These are phyloP conservation scores for Scopus umbretta DNA, from an alignment of 2,113 vertebrate species.

Conservation along the genomic window DNA sequence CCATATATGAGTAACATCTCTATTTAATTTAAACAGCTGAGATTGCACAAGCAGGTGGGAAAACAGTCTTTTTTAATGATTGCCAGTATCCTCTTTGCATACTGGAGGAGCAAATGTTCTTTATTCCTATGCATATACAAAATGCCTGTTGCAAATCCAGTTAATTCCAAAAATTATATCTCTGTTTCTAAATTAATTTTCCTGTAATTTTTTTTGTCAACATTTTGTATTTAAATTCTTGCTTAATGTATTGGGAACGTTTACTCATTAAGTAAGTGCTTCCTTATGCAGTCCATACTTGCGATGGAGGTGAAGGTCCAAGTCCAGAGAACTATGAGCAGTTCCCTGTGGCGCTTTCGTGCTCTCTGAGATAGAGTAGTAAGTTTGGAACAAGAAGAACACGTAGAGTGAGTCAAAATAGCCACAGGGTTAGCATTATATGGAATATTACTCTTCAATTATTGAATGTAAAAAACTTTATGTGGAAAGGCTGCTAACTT, in stretches of 20 bases:
- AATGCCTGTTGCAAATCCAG: neutral
- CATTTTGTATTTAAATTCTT: neutral
- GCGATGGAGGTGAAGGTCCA: too few species aligned
- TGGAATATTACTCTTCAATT: neutral
- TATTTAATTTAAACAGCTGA: neutral
- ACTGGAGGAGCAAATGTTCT: neutral
- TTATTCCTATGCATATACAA: accelerated
- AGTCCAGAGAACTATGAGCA: neutral
- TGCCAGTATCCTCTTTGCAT: neutral
- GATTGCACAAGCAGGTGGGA: neutral
- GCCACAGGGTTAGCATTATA: neutral
- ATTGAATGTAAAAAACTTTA: neutral
- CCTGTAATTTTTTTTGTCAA: neutral
- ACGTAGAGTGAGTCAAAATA: neutral
- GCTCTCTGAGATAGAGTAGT: neutral
- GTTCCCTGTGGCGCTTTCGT: neutral
- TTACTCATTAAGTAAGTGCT: neutral
- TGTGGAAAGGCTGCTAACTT: neutral
- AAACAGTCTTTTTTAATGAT: neutral
- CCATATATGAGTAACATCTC: neutral
- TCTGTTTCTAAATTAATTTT: neutral
- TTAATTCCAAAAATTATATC: neutral
- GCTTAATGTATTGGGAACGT: neutral
- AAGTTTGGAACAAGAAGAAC: neutral
- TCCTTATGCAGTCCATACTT: neutral